Base-by-base conservation (phyloP, 2,797 vertebrate genomes). In the Rhodeus uyekii region DNA sequence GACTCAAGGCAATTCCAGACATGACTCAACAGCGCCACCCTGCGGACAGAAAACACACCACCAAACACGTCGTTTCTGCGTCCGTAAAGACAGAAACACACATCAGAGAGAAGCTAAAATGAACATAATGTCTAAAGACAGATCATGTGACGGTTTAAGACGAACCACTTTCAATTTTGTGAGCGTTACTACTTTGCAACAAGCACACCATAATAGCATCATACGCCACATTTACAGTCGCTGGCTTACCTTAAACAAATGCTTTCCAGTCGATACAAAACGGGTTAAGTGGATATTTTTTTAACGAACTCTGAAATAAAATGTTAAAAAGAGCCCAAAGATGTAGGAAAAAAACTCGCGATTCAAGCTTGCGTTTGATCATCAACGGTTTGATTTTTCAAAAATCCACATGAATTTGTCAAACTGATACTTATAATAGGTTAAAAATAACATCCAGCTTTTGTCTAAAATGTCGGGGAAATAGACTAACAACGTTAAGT, bases 1-100 rank as follows among this genome's bases (percentile, higher is more conserved):
- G 95, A 95, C 97, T 99, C 93, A 99, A 96, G 91, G 98, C 97
- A 90, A 99, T 99, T 90, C 97, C 97, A 93, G 97, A 99, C 98
- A 98, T 98, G 92, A 44, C 63, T 80, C 93, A 94, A 94, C 74
- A 92, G 93, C 94, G 89, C 92, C 92, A 85, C 90, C 91, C 90
- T 92, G 90, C 83, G 91, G 91, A 85, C 86, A 90, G 86, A 76
- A 32, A 42, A n/a, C 82, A 18, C 36, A 22, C n/a, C 42, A 27
- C 42, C n/a, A 69, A 53, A 72, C 14, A 5, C 34, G 19, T 24
- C 29, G 42, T 8, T 48, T n/a, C 9, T 6, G 22, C 69, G 29
- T 53, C 46, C 82, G 65, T 34, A 9, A 69, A 22, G 16, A 22
- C 38, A 18, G n/a, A 55, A 60, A 76, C 29, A 13, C 3, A 78